Conservation (phyloP, 2,113 vertebrate species). For the Nannobrachium achirus region DNA sequence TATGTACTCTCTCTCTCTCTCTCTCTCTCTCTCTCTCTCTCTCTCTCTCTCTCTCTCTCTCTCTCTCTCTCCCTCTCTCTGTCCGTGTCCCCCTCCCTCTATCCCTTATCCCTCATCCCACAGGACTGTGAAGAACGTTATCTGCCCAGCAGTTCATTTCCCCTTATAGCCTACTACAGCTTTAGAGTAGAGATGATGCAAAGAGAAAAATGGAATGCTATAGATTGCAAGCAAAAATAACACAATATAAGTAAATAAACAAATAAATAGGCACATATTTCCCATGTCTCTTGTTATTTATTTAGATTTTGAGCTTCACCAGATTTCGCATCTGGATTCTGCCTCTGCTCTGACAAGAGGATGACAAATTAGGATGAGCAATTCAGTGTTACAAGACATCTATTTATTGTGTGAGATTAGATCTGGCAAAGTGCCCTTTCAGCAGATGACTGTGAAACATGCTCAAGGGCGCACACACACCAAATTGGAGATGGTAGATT, state of each 20-base stretch:
- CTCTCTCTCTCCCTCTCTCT: too few species aligned
- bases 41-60: neutral
- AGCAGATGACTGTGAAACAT: neutral
- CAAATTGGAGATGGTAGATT: neutral
- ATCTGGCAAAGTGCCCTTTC: constrained; percentile 9
- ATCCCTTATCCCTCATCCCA: neutral
- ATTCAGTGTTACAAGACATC: constrained; percentile 36
- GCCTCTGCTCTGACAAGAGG: neutral
- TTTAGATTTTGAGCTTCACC: too few species aligned
- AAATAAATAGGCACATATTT: neutral
- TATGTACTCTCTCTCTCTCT: constrained; percentile 13
- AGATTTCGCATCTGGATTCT: neutral
- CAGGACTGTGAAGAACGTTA: constrained; percentile 22
- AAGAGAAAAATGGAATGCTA: neutral
- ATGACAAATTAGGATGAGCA: constrained; percentile 6
- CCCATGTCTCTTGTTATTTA: constrained; percentile 11
- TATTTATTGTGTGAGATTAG: constrained; percentile 48
- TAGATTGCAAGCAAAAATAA: too few species aligned
- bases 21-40: too few species aligned
- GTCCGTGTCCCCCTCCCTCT: too few species aligned
- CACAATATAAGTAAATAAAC: neutral
- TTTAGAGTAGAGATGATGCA: neutral
- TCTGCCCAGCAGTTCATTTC: constrained; percentile 54
- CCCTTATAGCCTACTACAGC: too few species aligned
- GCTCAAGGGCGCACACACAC: neutral